Evolutionary conservation across 64 coral and sea anemone species (phyloP).

Genomic region (Catalaphyllia jardinei): DNA sequence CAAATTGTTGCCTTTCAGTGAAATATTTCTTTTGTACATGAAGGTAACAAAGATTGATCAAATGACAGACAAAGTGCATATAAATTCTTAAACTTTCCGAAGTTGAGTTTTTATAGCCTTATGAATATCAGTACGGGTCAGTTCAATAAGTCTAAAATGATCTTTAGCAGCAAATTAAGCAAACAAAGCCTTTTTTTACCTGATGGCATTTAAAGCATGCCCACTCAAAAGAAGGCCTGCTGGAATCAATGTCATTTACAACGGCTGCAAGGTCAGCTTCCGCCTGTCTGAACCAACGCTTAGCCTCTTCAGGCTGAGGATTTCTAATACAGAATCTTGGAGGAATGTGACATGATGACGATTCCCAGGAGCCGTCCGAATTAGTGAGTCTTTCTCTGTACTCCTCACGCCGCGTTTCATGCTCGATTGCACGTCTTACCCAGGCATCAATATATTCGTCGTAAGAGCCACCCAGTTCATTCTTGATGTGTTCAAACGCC

Average conservation of each 20-base stretch:
- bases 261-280: conserved; percentile 54
- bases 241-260: conserved; percentile 29
- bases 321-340: not conserved
- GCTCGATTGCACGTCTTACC: not conserved
- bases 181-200: conserved; percentile 7
- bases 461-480: conserved; percentile 21
- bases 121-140: too few species aligned
- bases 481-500: conserved; percentile 55
- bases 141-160: not conserved
- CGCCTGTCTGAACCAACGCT: conserved; percentile 76
- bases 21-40: too few species aligned
- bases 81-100: too few species aligned
- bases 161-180: not conserved
- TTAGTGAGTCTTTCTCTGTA: not conserved
- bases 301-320: conserved; percentile 66
- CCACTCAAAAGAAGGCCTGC: conserved; percentile 57
- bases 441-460: not conserved
- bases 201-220: conserved; percentile 85
- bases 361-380: not conserved
- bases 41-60: too few species aligned
- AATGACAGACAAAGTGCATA: too few species aligned
- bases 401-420: not conserved
- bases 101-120: too few species aligned
- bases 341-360: not conserved
- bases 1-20: too few species aligned